phyloP scores from a whole-genome alignment of 2,888 invertebrate species.

The Cosmia trapezina region DNA sequence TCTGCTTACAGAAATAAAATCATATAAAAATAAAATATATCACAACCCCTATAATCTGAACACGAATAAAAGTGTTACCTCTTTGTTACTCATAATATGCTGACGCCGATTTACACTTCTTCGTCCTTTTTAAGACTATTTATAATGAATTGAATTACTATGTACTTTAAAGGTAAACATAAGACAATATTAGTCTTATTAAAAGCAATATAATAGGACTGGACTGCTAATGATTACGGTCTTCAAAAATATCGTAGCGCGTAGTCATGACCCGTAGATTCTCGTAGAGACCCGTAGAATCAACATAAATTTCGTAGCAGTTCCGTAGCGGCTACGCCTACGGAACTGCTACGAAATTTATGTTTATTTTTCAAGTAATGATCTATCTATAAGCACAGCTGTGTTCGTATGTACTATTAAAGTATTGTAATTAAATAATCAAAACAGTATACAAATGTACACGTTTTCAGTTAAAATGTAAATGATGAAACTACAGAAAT shows the following conservation, averaged over 20 bases:
- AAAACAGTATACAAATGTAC: neutral
- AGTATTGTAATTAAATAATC: neutral
- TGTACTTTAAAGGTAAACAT: neutral
- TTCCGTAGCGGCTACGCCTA: conserved; percentile 3
- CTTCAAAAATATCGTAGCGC: conserved; percentile 2
- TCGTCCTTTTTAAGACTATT: neutral
- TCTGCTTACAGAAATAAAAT: no score
- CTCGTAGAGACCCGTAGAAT: no score
- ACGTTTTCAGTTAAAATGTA: conserved; percentile 26
- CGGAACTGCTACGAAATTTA: conserved; percentile 5
- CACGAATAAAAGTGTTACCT: neutral
- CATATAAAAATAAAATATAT: no score
- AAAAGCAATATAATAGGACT: neutral
- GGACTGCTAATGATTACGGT: neutral
- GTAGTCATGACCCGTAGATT: conserved; percentile 11
- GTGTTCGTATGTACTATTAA: neutral
- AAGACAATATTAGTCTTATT: neutral
- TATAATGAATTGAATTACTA: no score
- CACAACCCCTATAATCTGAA: neutral
- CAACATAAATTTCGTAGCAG: no score
- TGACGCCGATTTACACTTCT: neutral
- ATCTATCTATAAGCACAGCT: neutral
- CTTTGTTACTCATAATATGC: neutral
- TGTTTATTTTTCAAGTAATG: neutral
- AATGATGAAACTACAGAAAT: conserved; percentile 26